Base-by-base conservation (phyloP, 2,113 vertebrate genomes). In the Myanophis thanlyinensis region DNA sequence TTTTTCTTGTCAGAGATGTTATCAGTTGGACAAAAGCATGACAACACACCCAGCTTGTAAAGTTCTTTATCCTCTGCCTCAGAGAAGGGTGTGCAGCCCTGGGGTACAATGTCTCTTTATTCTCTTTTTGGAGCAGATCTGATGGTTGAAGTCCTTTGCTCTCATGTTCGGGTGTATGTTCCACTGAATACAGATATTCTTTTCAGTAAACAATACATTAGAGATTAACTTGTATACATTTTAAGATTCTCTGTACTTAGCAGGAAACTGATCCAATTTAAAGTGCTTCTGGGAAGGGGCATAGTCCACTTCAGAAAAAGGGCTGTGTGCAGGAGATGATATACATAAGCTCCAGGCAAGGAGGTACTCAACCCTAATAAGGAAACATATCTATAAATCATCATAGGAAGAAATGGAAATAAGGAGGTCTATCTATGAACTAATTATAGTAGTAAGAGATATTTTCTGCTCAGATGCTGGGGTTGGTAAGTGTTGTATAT, bases 1-100 rank as follows among this genome's bases (percentile, higher is more conserved):
- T 94, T 95, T 94, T 92, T 88, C 94, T 92, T 56, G 30, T 87
- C 54, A 93, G 95, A 96, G 94, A 96, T 96, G 95, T 94, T 96
- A 97, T 94, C 96, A 94, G 95, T 87, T 93, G 48, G 92, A 94
- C 95, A 94, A 90, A 18, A 6, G 94, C 48, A 48, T 95, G 95
- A 92, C 95, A 96, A 92, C 90, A 89, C 88, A n/a, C 93, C 90
- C 94, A 96, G 94, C 95, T 94, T 96, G 95, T 95, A 87, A 0
- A 6, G 93, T 95, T 96, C 94, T 94, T 53, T 93, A 94, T 94
- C 90, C 90, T 85, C 47, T 93, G 80, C 59, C 13, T 93, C 91
- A 59, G 73, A 90, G 73, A 35, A 94, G 93, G 91, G 96, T 85
- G 27, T 0, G 13, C 90, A 90, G 95, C 80, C 49, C 59, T 90